phyloP scores from a whole-genome alignment of 2,888 invertebrate species.

The Sarcophaga subvicina region DNA sequence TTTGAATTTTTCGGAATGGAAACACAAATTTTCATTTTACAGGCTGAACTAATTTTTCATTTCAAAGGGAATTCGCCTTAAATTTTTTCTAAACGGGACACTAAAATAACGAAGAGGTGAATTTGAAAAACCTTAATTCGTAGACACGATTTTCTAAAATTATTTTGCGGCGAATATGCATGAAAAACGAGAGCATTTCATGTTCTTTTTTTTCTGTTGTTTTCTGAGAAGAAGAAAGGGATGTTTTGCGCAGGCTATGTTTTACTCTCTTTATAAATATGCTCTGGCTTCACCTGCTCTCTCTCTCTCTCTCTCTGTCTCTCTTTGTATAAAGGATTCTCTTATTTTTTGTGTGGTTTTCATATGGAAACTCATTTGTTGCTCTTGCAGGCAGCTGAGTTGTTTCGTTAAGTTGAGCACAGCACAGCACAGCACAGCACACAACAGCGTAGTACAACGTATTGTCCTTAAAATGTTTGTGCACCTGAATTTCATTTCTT shows the following conservation, averaged over 20 bases:
- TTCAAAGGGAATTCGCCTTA: constrained; percentile 23
- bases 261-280: background rate
- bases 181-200: constrained; percentile 39
- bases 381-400: constrained; percentile 2
- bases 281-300: background rate
- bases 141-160: constrained; percentile 20
- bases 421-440: too few species aligned
- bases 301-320: constrained; percentile 2
- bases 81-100: constrained; percentile 14
- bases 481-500: constrained; percentile 60
- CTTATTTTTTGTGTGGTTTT: background rate
- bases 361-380: constrained; percentile 7
- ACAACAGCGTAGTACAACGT: background rate
- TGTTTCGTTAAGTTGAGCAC: constrained; percentile 63
- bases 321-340: constrained; percentile 1
- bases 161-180: constrained; percentile 46
- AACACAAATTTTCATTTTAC: constrained; percentile 38
- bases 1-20: too few species aligned
- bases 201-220: background rate
- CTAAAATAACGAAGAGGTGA: constrained; percentile 63
- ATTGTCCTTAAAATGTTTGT: constrained; percentile 35
- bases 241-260: constrained; percentile 18
- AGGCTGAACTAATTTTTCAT: constrained; percentile 59
- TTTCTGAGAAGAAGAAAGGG: background rate
- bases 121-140: constrained; percentile 37